Percentiles rank a stretch among this genome's conserved stretches.
phyloP scores from a whole-genome alignment of 2,113 vertebrate species.

The Drymodes brunneopygia region DNA sequence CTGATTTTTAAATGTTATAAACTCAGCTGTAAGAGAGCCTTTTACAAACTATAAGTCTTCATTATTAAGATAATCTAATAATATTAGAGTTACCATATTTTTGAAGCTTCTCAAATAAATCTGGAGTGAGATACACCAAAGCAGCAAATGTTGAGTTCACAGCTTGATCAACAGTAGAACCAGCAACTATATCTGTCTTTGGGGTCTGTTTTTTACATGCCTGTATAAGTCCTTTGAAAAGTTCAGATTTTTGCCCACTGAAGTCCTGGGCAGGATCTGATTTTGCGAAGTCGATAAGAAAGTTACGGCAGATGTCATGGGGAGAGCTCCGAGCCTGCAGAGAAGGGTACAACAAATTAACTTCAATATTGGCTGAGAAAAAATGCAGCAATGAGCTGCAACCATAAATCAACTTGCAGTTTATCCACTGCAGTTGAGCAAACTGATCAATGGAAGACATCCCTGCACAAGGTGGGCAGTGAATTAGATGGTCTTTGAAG shows the following conservation, averaged over 20 bases:
- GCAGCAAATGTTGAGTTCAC: conserved; percentile 95
- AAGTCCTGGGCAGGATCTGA: conserved; percentile 88
- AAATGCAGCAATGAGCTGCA: neutral
- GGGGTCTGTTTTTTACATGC: conserved; percentile 87
- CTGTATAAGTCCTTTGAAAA: conserved; percentile 85
- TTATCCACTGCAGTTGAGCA: neutral
- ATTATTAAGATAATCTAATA: conserved; percentile 72
- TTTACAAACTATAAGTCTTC: conserved; percentile 59
- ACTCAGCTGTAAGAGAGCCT: conserved; percentile 17
- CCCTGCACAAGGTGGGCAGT: neutral
- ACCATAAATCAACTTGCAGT: neutral
- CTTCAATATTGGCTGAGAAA: neutral
- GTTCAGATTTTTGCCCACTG: conserved; percentile 80
- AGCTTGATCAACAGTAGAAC: conserved; percentile 91
- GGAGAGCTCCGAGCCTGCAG: conserved; percentile 71
- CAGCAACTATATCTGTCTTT: conserved; percentile 86
- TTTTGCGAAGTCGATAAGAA: conserved; percentile 87
- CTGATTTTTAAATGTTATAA: neutral
- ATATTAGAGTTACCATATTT: conserved; percentile 86
- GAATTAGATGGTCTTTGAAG: neutral
- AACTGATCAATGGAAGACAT: neutral
- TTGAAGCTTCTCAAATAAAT: conserved; percentile 83
- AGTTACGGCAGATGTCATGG: conserved; percentile 74
- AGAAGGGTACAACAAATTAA: neutral
- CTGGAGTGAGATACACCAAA: conserved; percentile 93